Base-by-base conservation (phyloP, 1,140 invertebrate genomes). In the Brachionus koreanus region DNA sequence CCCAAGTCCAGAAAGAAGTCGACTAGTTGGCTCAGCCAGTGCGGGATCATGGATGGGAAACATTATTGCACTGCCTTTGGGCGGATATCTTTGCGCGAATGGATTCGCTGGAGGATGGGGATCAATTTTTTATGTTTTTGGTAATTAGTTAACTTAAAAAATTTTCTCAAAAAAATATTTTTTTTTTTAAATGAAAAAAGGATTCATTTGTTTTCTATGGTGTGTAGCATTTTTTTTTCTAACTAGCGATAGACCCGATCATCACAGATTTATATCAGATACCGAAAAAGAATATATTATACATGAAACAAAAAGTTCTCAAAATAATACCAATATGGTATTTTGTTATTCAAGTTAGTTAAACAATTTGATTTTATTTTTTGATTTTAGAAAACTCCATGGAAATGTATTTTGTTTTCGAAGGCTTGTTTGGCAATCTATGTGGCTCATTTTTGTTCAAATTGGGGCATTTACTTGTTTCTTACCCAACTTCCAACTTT, bases 211-310 rank as follows among this genome's bases (percentile, higher is more conserved):
- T 5, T 85, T 94, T 39, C 83, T 93, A 46, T 97, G 95, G 95
- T 93, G 93, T 25, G 85, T 93, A 2, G 86, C 92, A 0, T 97
- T 95, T 95, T 93, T 94, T 87, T 87, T 93, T 0, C 88, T 97
- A 19, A 91, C 95, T 5, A 95, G 92, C 86, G 94, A 97, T 85
- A 92, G 92, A 0, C 76, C 76, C 19, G 46, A 57, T 5, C 7
- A 79, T 33, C 76, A 79, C 23, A 57, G 16, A 61, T 79, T 79
- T 65, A 79, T 79, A 2, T 57, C 49, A 57, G 52, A 57, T 10
- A 2, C 5, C 1, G 76, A 79, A 65, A 79, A 61, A 43, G 49
- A 79, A 42, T 79, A 79, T 65, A 61, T 79, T 13, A n/a, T 79
- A 9, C 43, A 42, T 42, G 61, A 79, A 25, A 79, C 76, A 37